Conservation (phyloP, 2,888 invertebrate genomes). For the Dolichopus griseipennis region DNA sequence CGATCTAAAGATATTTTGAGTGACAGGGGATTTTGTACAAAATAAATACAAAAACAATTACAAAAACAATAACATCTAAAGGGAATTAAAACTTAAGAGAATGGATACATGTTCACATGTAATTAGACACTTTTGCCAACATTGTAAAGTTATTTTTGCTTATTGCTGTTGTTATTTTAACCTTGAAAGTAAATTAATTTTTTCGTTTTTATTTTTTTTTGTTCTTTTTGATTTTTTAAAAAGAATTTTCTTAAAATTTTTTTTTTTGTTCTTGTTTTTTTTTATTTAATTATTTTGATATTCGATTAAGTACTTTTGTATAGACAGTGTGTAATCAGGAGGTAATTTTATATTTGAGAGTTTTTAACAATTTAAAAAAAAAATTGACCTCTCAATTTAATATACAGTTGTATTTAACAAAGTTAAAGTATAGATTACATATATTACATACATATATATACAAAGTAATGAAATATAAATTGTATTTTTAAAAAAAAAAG, state of each 20-base stretch:
- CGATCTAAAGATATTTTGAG: not conserved
- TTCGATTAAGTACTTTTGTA: not conserved
- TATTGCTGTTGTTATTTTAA: not conserved
- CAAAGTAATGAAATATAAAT: too few relatives aligned
- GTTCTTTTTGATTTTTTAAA: too few relatives aligned
- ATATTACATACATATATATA: too few relatives aligned
- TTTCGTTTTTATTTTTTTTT: not conserved
- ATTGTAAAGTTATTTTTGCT: not conserved
- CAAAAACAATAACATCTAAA: not conserved
- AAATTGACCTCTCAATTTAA: too few relatives aligned
- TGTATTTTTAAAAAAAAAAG: too few relatives aligned
- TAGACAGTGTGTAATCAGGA: too few relatives aligned
- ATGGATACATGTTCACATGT: not conserved
- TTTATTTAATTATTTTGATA: not conserved
- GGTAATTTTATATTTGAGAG: too few relatives aligned
- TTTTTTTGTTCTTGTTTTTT: not conserved
- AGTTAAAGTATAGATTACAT: too few relatives aligned
- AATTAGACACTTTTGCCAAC: not conserved
- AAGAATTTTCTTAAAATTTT: too few relatives aligned
- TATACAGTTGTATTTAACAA: too few relatives aligned
- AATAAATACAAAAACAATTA: not conserved
- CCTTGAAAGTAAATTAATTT: slow-evolving; percentile 1
- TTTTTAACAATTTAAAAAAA: too few relatives aligned
- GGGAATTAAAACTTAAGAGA: not conserved
- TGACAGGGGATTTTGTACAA: not conserved